These are phyloP conservation scores for Bovichtus diacanthus DNA, from an alignment of 2,797 vertebrate species.

Conservation along the genomic window DNA sequence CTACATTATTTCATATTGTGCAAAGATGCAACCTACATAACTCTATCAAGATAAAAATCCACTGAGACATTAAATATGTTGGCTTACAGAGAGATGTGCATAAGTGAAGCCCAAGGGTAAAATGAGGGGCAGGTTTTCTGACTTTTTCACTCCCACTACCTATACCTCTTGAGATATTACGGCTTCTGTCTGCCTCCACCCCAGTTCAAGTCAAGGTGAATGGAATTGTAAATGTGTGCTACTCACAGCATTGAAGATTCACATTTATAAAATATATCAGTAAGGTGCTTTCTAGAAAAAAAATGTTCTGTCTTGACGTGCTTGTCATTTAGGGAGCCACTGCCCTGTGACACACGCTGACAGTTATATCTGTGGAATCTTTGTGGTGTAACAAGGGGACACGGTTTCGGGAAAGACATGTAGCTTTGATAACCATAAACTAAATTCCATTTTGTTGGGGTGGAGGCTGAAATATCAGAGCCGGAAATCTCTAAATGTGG, in stretches of 20 bases:
- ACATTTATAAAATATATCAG: not conserved
- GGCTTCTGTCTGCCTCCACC: too few species aligned
- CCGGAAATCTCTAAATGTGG: not conserved
- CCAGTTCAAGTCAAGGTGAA: not conserved
- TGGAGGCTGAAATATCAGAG: not conserved
- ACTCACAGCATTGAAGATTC: not conserved
- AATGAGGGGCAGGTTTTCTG: too few species aligned
- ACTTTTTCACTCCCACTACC: too few species aligned
- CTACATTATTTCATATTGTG: not conserved
- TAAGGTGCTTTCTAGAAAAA: not conserved
- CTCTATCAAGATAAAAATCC: not conserved
- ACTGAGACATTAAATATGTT: not conserved
- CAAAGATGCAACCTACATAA: constrained; percentile 1
- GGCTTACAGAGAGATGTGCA: not conserved
- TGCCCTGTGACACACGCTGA: not conserved
- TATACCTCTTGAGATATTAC: too few species aligned
- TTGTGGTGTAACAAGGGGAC: not conserved
- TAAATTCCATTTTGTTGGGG: not conserved
- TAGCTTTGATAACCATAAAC: not conserved
- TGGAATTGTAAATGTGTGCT: not conserved
- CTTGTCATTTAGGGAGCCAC: not conserved
- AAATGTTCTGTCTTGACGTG: not conserved
- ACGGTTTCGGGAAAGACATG: not conserved
- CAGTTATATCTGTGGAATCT: not conserved
- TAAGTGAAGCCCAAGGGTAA: not conserved